These are phyloP conservation scores for Platalea minor DNA, from an alignment of 2,797 vertebrate species.

Conservation along the genomic window DNA sequence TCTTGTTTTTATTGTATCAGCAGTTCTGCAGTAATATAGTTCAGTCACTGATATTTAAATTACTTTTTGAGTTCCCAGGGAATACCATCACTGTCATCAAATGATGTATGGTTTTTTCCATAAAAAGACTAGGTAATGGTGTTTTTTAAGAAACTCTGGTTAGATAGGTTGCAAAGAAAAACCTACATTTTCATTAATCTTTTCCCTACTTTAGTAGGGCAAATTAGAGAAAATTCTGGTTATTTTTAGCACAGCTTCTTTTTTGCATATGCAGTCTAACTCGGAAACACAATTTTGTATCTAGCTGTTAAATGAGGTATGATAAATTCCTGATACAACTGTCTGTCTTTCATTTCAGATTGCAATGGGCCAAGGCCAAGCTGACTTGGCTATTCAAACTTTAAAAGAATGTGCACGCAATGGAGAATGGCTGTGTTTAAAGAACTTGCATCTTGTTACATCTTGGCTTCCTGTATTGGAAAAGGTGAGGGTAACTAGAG, in stretches of 20 bases:
- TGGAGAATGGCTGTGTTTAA: constrained; percentile 95
- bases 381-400: constrained; percentile 89
- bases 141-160: not conserved
- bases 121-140: not conserved
- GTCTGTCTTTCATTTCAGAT: constrained; percentile 76
- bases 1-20: not conserved
- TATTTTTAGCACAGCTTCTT: not conserved
- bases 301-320: not conserved
- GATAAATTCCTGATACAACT: not conserved
- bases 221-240: not conserved
- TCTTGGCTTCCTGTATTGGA: constrained; percentile 92
- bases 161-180: not conserved
- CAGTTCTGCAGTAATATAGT: not conserved
- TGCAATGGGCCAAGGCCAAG: constrained; percentile 98
- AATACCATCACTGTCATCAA: not conserved
- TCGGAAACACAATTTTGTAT: not conserved
- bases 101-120: not conserved
- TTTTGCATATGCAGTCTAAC: not conserved
- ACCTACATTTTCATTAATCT: not conserved
- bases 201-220: not conserved
- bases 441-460: constrained; percentile 95
- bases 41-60: not conserved
- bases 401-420: constrained; percentile 87
- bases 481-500: constrained; percentile 80
- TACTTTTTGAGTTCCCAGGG: not conserved